Conservation (phyloP, 2,113 vertebrate species). For the Recurvirostra avosetta region DNA sequence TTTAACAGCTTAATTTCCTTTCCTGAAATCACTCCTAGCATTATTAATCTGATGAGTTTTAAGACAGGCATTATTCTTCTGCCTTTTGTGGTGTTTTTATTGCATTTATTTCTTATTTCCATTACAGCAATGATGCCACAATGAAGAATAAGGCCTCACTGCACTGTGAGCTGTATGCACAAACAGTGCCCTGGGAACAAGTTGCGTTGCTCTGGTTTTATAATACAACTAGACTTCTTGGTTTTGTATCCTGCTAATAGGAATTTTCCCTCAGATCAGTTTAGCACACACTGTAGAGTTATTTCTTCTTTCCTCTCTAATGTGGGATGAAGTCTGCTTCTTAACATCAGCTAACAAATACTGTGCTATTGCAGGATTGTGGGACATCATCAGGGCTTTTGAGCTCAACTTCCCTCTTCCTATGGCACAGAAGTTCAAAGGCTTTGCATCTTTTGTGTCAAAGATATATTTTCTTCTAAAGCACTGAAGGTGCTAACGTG, state of each 20-base stretch:
- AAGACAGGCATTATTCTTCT: not conserved
- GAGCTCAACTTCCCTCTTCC: not conserved
- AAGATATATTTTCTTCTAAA: not conserved
- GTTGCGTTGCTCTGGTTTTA: too few species aligned
- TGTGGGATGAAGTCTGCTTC: too few species aligned
- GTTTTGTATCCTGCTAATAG: too few species aligned
- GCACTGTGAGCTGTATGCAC: not conserved
- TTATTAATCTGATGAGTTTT: slow-evolving; percentile 43
- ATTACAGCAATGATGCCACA: not conserved
- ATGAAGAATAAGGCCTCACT: not conserved
- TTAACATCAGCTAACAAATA: too few species aligned
- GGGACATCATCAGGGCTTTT: not conserved
- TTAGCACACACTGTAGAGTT: too few species aligned
- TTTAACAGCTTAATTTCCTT: slow-evolving; percentile 36
- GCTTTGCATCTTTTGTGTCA: not conserved
- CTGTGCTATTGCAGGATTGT: too few species aligned
- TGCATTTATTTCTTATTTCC: slow-evolving; percentile 11
- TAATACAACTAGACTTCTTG: too few species aligned
- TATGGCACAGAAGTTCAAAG: not conserved
- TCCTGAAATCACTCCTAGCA: slow-evolving; percentile 21
- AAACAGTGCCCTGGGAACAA: too few species aligned
- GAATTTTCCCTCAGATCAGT: too few species aligned
- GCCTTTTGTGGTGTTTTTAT: slow-evolving; percentile 18
- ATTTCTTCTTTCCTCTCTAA: too few species aligned
- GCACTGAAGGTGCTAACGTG: not conserved